phyloP scores from a whole-genome alignment of 2,888 invertebrate genomes.

The Drosophila anceps region DNA sequence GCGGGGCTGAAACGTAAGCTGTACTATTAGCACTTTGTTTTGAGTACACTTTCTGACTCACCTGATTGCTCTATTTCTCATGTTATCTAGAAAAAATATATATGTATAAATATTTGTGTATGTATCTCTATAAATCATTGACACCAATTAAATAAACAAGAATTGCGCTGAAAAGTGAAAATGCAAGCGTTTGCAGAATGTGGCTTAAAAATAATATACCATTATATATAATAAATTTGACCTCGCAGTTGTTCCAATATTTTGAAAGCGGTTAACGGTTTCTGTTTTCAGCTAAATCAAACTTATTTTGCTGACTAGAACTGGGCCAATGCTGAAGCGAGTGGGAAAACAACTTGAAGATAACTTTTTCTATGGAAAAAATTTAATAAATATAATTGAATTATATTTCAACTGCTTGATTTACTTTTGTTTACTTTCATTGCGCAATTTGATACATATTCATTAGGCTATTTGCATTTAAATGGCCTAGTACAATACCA shows the following conservation, averaged over 20 bases:
- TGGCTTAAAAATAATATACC: constrained; percentile 1
- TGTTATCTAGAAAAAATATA: neutral
- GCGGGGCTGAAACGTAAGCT: neutral
- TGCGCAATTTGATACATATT: constrained; percentile 12
- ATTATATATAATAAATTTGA: constrained; percentile 8
- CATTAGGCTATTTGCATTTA: constrained; percentile 16
- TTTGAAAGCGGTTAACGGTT: constrained; percentile 16
- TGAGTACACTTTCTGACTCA: neutral
- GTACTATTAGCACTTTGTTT: neutral
- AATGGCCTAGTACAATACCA: constrained; percentile 14
- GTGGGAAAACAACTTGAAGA: neutral
- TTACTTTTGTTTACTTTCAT: constrained; percentile 4
- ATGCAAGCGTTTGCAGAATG: constrained; percentile 23
- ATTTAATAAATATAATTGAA: neutral
- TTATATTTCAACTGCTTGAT: neutral
- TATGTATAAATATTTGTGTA: neutral
- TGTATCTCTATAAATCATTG: constrained; percentile 8
- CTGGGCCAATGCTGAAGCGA: constrained; percentile 2
- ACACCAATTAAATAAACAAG: constrained; percentile 18
- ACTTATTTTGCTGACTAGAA: constrained; percentile 38
- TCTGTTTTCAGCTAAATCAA: constrained; percentile 7
- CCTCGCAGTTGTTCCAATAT: constrained; percentile 21
- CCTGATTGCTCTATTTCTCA: neutral
- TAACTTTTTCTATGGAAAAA: neutral
- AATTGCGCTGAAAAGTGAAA: constrained; percentile 18